A percentile compares a stretch with the other conserved stretches of the same genome.
These are phyloP conservation scores for Prietella phreatophila DNA, from an alignment of 2,113 vertebrate species.

Conservation along the genomic window DNA sequence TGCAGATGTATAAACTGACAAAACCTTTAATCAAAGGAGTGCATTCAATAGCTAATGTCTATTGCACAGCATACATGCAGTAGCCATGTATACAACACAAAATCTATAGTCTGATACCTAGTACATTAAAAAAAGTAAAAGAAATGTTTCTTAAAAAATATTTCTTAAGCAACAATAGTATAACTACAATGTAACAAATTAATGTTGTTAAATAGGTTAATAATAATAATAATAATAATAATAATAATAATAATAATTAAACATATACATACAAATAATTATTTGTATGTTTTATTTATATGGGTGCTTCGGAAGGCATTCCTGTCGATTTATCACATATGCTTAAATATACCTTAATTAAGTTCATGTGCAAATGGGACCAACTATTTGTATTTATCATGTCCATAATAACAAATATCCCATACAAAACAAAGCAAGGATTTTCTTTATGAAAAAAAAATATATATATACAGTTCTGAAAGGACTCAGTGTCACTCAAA, in stretches of 20 bases:
- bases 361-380: conserved; percentile 78
- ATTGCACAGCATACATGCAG: conserved; percentile 82
- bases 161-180: conserved; percentile 72
- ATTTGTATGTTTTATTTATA: conserved; percentile 58
- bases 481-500: conserved; percentile 17
- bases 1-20: conserved; percentile 86
- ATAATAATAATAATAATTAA: background rate
- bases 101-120: conserved; percentile 68
- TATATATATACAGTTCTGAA: conserved; percentile 53
- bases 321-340: conserved; percentile 72
- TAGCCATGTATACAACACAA: conserved; percentile 77
- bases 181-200: conserved; percentile 71
- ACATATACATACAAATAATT: conserved; percentile 7
- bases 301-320: conserved; percentile 70
- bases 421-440: conserved; percentile 70
- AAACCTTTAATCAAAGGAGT: conserved; percentile 84
- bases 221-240: background rate
- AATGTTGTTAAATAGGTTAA: conserved; percentile 67
- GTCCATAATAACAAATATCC: conserved; percentile 71
- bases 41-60: conserved; percentile 85
- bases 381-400: conserved; percentile 66
- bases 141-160: conserved; percentile 64
- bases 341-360: conserved; percentile 77
- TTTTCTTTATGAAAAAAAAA: conserved; percentile 54
- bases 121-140: conserved; percentile 66